Conservation (phyloP, 1,140 invertebrate species). For the Archivesica marissinica region DNA sequence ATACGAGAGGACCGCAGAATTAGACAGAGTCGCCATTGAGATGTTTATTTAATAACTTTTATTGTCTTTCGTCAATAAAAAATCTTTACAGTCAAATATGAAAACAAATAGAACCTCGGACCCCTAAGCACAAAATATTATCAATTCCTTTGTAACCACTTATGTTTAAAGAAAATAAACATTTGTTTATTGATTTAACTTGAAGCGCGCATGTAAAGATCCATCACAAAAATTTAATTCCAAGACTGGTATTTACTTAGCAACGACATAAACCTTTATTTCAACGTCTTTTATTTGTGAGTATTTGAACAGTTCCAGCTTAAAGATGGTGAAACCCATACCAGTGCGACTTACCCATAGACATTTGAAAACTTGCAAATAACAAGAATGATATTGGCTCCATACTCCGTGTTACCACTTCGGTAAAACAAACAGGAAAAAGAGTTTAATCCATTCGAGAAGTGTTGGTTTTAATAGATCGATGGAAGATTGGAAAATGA, state of each 20-base stretch:
- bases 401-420: conserved; percentile 1
- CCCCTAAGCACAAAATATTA: conserved; percentile 51
- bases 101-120: conserved; percentile 55
- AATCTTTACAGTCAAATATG: conserved; percentile 61
- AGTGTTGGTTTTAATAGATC: conserved; percentile 33
- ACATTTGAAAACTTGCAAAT: conserved; percentile 57
- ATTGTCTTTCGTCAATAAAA: conserved; percentile 58
- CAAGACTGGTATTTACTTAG: conserved; percentile 42
- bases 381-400: conserved; percentile 48
- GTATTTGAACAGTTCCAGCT: conserved; percentile 31
- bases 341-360: conserved; percentile 28
- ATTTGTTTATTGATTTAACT: conserved; percentile 61
- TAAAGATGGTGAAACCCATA: conserved; percentile 36
- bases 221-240: conserved; percentile 57
- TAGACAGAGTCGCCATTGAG: conserved; percentile 48
- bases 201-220: neutral
- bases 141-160: conserved; percentile 52
- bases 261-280: conserved; percentile 54
- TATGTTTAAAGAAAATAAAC: conserved; percentile 56
- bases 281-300: conserved; percentile 52
- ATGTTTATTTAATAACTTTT: conserved; percentile 56
- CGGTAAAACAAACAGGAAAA: conserved; percentile 33
- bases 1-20: conserved; percentile 1
- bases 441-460: conserved; percentile 50
- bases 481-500: conserved; percentile 51